A percentile compares a stretch with the other conserved stretches of the same genome.
Conservation (phyloP, 2,113 vertebrate species). For the Ursus arctos region DNA sequence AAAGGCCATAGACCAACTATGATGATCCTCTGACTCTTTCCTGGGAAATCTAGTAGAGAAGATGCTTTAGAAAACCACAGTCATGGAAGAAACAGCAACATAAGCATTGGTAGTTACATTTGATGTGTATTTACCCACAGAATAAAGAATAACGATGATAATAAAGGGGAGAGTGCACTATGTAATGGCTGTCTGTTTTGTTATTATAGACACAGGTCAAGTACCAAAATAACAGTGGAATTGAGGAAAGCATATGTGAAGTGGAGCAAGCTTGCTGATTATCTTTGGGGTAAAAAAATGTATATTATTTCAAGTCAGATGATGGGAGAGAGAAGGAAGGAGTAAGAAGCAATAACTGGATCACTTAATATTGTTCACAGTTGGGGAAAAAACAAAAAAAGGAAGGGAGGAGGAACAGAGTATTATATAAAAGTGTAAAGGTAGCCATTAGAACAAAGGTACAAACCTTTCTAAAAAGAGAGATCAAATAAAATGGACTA, state of each 20-base stretch:
- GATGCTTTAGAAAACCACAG: neutral
- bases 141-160: neutral
- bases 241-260: neutral
- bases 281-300: neutral
- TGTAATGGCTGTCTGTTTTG: neutral
- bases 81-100: neutral
- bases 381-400: neutral
- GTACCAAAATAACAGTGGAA: neutral
- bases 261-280: neutral
- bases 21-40: neutral
- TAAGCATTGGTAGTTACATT: neutral
- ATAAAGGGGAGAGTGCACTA: neutral
- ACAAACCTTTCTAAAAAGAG: neutral
- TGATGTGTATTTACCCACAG: neutral
- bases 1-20: slow-evolving; percentile 26
- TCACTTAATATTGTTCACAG: neutral
- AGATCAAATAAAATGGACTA: neutral
- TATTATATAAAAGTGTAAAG: neutral
- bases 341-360: neutral
- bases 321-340: neutral
- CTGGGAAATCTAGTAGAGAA: neutral
- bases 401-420: neutral
- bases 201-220: neutral
- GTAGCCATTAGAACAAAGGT: neutral
- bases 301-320: neutral